Conservation (phyloP, 1,140 invertebrate species). For the Potamilus streckersoni region DNA sequence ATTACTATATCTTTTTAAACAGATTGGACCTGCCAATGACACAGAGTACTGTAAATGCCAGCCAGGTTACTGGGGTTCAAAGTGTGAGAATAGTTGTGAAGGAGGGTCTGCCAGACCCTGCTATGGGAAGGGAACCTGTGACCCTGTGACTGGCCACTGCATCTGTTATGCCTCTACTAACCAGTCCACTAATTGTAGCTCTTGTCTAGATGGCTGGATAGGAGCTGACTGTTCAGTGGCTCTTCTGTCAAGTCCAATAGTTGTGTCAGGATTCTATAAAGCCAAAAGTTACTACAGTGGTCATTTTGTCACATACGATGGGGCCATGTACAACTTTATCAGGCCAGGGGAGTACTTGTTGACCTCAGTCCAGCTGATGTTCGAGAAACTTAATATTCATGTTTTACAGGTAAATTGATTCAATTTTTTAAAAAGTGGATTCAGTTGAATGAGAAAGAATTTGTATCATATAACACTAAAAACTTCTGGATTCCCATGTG, state of each 20-base stretch:
- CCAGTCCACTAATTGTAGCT: conserved; percentile 25
- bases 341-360: conserved; percentile 40
- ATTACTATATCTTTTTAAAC: no score
- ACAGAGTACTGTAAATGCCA: conserved; percentile 21
- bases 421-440: no score
- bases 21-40: no score
- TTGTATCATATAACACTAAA: no score
- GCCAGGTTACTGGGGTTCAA: conserved; percentile 40
- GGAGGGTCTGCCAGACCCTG: conserved; percentile 38
- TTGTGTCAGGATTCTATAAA: conserved; percentile 14
- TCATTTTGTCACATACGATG: conserved; percentile 41
- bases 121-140: conserved; percentile 35
- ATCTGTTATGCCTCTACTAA: conserved; percentile 30
- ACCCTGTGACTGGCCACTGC: conserved; percentile 33
- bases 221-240: conserved; percentile 35
- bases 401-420: conserved; percentile 14
- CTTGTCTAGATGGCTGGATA: conserved; percentile 34
- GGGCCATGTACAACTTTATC: conserved; percentile 36
- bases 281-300: conserved; percentile 16
- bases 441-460: no score
- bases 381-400: conserved; percentile 14
- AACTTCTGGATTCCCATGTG: no score
- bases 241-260: not conserved
- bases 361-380: conserved; percentile 14
- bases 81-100: conserved; percentile 38